Base-by-base conservation (phyloP, 2,888 invertebrate genomes). In the Selenia dentaria region DNA sequence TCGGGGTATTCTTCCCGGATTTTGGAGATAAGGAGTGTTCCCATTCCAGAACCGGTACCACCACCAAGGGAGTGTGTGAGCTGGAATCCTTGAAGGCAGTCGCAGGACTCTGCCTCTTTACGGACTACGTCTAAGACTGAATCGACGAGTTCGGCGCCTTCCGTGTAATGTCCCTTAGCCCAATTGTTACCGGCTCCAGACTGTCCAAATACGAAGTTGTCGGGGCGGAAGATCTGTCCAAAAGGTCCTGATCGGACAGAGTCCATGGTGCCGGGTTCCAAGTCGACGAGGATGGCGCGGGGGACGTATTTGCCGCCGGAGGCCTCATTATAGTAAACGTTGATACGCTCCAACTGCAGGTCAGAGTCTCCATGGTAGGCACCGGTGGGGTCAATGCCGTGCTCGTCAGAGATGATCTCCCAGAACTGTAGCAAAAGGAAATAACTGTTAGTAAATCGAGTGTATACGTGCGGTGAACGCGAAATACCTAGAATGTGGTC, bases 391-490 rank as follows among this genome's bases (percentile, higher is more conserved):
- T 97, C 96, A 74, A 97, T 97, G 74, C 97, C 97, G 84, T 97
- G 97, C 91, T 97, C 97, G 78, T 97, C 97, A 42, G 97, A 97
- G 89, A 98, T 98, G 67, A 98, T 97, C 92, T 98, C 98, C 98
- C 97, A 98, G 93, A 91, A 84, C 67, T 89, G 79, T 56, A 66
- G 75, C 76, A 79, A 72, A 88, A 95, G 96, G 69, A 92, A 95
- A 74, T 92, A 87, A 34, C 95, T 95, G 84, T 96, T 96, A 59
- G 95, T 52, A 59, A 64, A 65, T 37, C 24, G 3, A 11, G 49
- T 59, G 53, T 48, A 49, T 45, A 61, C 46, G 33, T 55, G 57
- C 51, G 52, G 52, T 53, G 52, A 58, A 43, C 57, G 55, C 54
- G 28, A 29, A 49, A 43, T 57, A 59, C 44, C 36, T 53, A 67